Base-by-base conservation (phyloP, 2,888 invertebrate species). In the Machimus rusticus region DNA sequence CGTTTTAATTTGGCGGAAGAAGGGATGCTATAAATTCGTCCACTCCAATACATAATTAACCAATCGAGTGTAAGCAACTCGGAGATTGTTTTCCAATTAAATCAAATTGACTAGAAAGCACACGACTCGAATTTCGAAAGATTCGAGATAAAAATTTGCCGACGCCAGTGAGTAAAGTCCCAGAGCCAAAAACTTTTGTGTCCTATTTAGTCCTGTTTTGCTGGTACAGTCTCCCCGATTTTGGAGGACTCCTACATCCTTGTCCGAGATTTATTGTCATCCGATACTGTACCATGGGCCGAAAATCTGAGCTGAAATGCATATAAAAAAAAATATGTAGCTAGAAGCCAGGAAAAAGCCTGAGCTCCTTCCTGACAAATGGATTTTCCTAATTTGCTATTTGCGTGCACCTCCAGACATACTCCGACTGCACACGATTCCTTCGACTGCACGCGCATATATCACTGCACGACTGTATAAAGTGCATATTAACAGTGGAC, bases 71-170 rank as follows among this genome's bases (percentile, higher is more conserved):
- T 85, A 74, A 85, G 85, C 85, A 85, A 74, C 85, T 85, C 46
- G 46, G 74, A 85, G 85, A 85, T 85, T 85, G 85, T 74, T 85
- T 85, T 85, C 85, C 85, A 85, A 85, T 85, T 85, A 85, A 85
- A 85, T 85, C 85, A 74, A 85, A 85, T 85, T 85, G 85, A 85
- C 28, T 74, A 74, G 85, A 85, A 85, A 85, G 85, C 85, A 85
- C 85, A 85, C 85, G 85, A 74, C 85, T 85, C 85, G 85, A 85
- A 85, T 85, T 85, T 85, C 74, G 23, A 85, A 74, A 85, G 85
- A 85, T 85, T 19, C 43, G 1, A 37, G 85, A 85, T 85, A 85
- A 85, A 85, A 85, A 85, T 74, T 85, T 85, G 85, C 74, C 85
- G 85, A 39, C 74, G 85, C 74, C 85, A 85, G 43, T 46, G 85